A percentile compares a stretch with the other conserved stretches of the same genome.
These are phyloP conservation scores for Apamea sordens DNA, from an alignment of 2,888 invertebrate species.

Conservation along the genomic window DNA sequence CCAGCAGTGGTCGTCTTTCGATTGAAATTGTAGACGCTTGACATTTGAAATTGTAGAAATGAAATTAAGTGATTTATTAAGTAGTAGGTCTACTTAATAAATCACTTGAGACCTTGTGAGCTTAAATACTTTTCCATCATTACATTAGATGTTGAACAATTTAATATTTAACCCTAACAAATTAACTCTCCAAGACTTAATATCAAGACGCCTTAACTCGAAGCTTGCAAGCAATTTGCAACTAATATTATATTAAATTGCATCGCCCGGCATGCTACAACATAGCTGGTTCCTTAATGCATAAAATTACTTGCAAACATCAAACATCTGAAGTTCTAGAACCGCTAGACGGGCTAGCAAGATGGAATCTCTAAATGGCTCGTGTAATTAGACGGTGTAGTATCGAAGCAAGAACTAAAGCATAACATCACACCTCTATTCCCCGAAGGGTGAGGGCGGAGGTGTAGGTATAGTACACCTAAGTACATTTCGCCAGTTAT, in stretches of 20 bases:
- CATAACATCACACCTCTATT: background rate
- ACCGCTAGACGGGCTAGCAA: background rate
- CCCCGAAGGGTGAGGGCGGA: background rate
- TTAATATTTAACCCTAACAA: background rate
- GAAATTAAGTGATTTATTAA: no score
- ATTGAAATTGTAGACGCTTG: no score
- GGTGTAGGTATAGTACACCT: no score
- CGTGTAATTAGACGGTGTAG: constrained; percentile 44
- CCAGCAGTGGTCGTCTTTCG: background rate
- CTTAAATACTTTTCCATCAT: background rate
- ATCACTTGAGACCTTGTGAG: background rate
- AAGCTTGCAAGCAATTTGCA: constrained; percentile 7
- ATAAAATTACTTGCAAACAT: constrained; percentile 44
- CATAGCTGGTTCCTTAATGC: constrained; percentile 17
- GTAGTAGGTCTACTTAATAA: background rate
- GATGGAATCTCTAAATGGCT: constrained; percentile 48
- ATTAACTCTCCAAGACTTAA: background rate
- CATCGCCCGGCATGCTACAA: background rate
- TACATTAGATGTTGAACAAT: background rate
- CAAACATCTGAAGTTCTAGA: constrained; percentile 17
- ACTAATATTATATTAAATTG: constrained; percentile 13
- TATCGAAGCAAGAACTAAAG: constrained; percentile 44
- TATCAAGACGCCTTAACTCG: background rate
- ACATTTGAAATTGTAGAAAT: no score
- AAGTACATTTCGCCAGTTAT: no score